Percentiles rank a stretch among this genome's conserved stretches.
Conservation (phyloP, 2,113 vertebrate species). For the Synchiropus splendidus region DNA sequence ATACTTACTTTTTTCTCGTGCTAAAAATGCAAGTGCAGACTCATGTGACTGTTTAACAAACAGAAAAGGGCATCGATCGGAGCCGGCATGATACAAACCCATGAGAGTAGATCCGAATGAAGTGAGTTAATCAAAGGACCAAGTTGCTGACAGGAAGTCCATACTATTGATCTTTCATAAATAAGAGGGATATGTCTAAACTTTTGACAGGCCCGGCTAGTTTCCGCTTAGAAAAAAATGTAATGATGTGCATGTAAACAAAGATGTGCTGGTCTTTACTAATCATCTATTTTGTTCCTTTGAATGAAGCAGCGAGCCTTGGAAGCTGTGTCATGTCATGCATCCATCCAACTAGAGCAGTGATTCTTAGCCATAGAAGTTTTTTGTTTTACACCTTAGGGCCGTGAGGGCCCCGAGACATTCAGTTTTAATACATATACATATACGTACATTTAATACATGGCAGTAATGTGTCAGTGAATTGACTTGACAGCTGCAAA, state of each 20-base stretch:
- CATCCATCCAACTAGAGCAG: too few species aligned
- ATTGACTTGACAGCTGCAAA: too few species aligned
- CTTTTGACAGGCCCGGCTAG: conserved; percentile 33
- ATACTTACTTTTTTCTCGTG: conserved; percentile 16
- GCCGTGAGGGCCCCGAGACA: too few species aligned
- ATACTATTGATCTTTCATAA: conserved; percentile 61
- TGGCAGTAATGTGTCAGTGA: too few species aligned
- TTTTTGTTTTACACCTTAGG: too few species aligned
- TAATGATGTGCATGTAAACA: conserved; percentile 1
- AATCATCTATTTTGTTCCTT: too few species aligned
- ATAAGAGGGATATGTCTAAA: conserved; percentile 49
- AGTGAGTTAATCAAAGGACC: conserved; percentile 62
- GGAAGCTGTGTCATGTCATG: too few species aligned
- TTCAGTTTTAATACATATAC: too few species aligned
- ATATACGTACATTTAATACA: too few species aligned
- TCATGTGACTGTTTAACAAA: conserved; percentile 47
- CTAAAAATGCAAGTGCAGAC: conserved; percentile 33
- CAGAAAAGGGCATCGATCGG: conserved; percentile 37
- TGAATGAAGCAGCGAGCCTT: too few species aligned
- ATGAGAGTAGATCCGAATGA: conserved; percentile 47
- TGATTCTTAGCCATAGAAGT: too few species aligned
- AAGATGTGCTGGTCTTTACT: too few species aligned
- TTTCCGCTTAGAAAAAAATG: conserved; percentile 24
- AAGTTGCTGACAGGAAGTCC: conserved; percentile 45
- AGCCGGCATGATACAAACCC: conserved; percentile 38